Percentiles rank a stretch among this genome's conserved stretches.
phyloP scores from a whole-genome alignment of 2,888 invertebrate genomes.

The Drymonia ruficornis region DNA sequence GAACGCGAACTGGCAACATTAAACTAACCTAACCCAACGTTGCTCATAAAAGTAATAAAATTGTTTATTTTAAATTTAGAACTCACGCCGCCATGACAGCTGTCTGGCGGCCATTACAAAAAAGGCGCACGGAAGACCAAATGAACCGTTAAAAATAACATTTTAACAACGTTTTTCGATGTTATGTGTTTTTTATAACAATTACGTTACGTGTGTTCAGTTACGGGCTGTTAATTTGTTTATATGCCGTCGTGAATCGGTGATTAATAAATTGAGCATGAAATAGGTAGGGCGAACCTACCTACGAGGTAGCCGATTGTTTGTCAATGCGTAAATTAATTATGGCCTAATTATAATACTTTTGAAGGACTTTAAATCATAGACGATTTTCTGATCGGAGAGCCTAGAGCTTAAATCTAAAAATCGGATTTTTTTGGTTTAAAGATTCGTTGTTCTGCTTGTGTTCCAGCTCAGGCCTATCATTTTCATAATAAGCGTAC shows the following conservation, averaged over 20 bases:
- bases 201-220: conserved; percentile 64
- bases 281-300: conserved; percentile 42
- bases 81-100: conserved; percentile 74
- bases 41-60: conserved; percentile 64
- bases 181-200: conserved; percentile 53
- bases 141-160: conserved; percentile 77
- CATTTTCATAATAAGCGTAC: too few relatives aligned
- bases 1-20: conserved; percentile 18
- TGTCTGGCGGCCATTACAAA: conserved; percentile 71
- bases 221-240: conserved; percentile 69
- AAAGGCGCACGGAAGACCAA: conserved; percentile 65
- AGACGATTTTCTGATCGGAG: too few relatives aligned
- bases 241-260: conserved; percentile 41
- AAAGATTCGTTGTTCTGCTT: too few relatives aligned
- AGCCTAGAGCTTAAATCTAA: too few relatives aligned
- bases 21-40: conserved; percentile 48
- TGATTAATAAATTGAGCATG: conserved; percentile 47
- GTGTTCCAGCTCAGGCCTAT: too few relatives aligned
- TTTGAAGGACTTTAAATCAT: too few relatives aligned
- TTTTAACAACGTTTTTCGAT: conserved; percentile 67
- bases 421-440: too few relatives aligned
- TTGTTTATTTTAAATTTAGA: conserved; percentile 80
- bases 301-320: conserved; percentile 17
- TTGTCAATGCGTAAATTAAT: background rate
- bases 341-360: too few relatives aligned